These are phyloP conservation scores for Dicyrtoma fusca DNA, from an alignment of 2,888 invertebrate genomes.

Conservation along the genomic window DNA sequence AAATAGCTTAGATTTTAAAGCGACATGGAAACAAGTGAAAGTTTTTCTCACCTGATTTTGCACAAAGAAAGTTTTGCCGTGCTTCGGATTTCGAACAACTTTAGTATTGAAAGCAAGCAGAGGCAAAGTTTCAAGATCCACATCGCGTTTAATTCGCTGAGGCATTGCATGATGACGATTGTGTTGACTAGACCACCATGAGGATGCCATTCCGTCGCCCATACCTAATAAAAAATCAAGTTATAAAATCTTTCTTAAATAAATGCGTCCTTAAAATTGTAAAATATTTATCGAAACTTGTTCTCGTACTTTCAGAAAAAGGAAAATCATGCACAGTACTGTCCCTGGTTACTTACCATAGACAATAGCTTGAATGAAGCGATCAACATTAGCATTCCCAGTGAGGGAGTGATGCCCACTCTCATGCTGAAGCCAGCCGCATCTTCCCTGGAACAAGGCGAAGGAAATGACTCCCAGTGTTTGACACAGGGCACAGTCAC, in stretches of 20 bases:
- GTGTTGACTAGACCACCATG: constrained; percentile 51
- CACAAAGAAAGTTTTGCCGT: constrained; percentile 51
- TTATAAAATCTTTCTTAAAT: no score
- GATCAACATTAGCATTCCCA: constrained; percentile 50
- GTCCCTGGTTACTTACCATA: constrained; percentile 50
- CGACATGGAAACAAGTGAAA: no score
- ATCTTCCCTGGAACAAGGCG: constrained; percentile 51
- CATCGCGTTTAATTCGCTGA: constrained; percentile 52
- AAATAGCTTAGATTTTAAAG: no score
- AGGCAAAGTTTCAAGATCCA: constrained; percentile 54
- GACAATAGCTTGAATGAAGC: constrained; percentile 50
- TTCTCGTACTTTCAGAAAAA: no score
- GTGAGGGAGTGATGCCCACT: constrained; percentile 55
- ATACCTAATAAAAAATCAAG: constrained; percentile 40
- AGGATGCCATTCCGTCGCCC: constrained; percentile 52
- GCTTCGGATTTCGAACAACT: constrained; percentile 49
- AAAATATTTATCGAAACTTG: no score
- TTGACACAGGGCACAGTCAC: constrained; percentile 34
- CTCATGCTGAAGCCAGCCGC: constrained; percentile 54
- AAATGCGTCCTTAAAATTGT: background rate
- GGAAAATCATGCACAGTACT: no score
- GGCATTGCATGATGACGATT: constrained; percentile 56
- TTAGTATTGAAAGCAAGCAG: constrained; percentile 52
- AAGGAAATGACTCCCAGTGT: constrained; percentile 50
- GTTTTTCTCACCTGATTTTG: constrained; percentile 54